phyloP scores from a whole-genome alignment of 2,888 invertebrate species.

The Lordiphosa andalusiaca region DNA sequence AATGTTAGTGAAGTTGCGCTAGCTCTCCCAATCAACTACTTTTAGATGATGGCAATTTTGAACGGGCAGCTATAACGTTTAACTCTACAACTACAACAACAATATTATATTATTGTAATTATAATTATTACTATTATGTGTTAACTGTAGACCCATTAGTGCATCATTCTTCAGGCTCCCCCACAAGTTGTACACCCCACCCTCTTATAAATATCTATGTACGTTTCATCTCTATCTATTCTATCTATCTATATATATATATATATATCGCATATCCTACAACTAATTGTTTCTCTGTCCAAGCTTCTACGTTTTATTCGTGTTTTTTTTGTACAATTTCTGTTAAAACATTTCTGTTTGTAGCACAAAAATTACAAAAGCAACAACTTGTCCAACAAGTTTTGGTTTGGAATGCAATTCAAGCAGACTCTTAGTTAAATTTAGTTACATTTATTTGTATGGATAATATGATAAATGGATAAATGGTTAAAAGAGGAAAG shows the following conservation, averaged over 20 bases:
- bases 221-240: slow-evolving; percentile 7
- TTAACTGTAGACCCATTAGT: slow-evolving; percentile 20
- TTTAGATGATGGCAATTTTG: slow-evolving; percentile 13
- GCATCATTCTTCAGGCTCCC: slow-evolving; percentile 9
- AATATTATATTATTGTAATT: slow-evolving; percentile 12
- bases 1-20: slow-evolving; percentile 67
- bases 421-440: slow-evolving; percentile 61
- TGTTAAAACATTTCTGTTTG: slow-evolving; percentile 46
- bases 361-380: slow-evolving; percentile 54
- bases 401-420: slow-evolving; percentile 28
- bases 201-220: slow-evolving; percentile 6
- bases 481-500: slow-evolving; percentile 22
- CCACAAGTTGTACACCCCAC: slow-evolving; percentile 4
- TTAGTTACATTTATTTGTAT: slow-evolving; percentile 68
- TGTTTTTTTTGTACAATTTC: slow-evolving; percentile 41
- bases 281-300: slow-evolving; percentile 3
- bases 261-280: no score
- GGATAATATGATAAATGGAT: slow-evolving; percentile 43
- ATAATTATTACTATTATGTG: slow-evolving; percentile 22
- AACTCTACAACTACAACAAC: slow-evolving; percentile 23
- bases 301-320: slow-evolving; percentile 25
- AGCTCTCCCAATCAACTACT: slow-evolving; percentile 37
- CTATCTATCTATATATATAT: neutral
- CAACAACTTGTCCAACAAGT: slow-evolving; percentile 63
- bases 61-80: slow-evolving; percentile 10